A percentile compares a stretch with the other conserved stretches of the same genome.
Conservation (phyloP, 2,888 invertebrate genomes). For the Portevinia maculata region DNA sequence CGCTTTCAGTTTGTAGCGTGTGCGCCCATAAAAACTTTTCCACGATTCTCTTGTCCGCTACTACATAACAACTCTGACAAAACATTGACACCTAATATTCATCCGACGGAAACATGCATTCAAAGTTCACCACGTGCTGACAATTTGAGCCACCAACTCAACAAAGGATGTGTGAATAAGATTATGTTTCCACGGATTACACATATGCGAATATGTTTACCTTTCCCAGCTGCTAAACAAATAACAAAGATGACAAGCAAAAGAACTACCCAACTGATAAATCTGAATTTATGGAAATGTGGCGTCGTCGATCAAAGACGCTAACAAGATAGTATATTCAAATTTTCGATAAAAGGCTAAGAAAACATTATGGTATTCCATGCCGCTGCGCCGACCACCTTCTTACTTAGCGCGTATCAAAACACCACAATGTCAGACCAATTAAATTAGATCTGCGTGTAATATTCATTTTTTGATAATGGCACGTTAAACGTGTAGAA, state of each 20-base stretch:
- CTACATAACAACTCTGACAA: too few species aligned
- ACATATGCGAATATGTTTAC: not conserved
- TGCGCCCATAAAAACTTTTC: too few species aligned
- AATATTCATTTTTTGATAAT: conserved; percentile 21
- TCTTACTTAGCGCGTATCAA: conserved; percentile 43
- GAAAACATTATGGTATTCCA: conserved; percentile 6
- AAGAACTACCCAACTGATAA: not conserved
- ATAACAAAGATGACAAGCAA: not conserved
- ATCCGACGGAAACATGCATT: too few species aligned
- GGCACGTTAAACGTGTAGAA: conserved; percentile 10
- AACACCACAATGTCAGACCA: conserved; percentile 26
- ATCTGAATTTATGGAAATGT: not conserved
- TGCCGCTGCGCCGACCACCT: conserved; percentile 12
- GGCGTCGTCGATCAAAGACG: not conserved
- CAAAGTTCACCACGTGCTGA: too few species aligned
- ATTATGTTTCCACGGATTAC: not conserved
- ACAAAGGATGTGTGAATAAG: too few species aligned
- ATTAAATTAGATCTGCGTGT: conserved; percentile 39
- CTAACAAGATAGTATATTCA: conserved; percentile 1
- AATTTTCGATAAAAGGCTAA: conserved; percentile 11
- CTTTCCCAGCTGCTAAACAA: not conserved
- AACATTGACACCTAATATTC: too few species aligned
- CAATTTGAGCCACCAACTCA: too few species aligned
- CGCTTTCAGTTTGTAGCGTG: too few species aligned
- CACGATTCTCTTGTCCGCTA: too few species aligned